A percentile compares a stretch with the other conserved stretches of the same genome.
These are phyloP conservation scores for Saccostrea glomerata DNA, from an alignment of 1,140 invertebrate species.

Conservation along the genomic window DNA sequence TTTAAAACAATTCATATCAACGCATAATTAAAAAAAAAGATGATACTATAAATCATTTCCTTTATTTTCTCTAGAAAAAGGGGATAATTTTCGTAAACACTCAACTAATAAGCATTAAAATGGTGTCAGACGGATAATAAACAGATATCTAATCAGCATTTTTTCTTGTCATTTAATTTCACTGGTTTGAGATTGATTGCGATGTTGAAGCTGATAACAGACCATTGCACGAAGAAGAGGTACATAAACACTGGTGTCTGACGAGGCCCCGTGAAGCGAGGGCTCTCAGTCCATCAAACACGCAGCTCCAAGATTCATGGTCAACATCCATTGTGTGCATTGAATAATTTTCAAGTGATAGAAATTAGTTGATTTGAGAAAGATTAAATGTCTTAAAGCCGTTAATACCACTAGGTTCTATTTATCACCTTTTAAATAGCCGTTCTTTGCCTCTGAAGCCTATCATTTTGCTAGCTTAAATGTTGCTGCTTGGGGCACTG, in stretches of 20 bases:
- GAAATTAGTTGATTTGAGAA: constrained; percentile 59
- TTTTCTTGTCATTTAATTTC: constrained; percentile 34
- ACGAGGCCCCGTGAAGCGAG: not conserved
- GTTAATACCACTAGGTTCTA: constrained; percentile 48
- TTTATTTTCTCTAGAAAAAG: no score
- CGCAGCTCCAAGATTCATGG: not conserved
- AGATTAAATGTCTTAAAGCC: constrained; percentile 53
- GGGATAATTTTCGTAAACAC: no score
- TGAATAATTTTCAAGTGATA: constrained; percentile 50
- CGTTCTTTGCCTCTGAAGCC: constrained; percentile 50
- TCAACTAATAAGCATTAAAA: no score
- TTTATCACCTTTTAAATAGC: constrained; percentile 64
- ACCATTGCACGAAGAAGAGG: not conserved
- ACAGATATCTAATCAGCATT: not conserved
- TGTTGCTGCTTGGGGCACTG: constrained; percentile 44
- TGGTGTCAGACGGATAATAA: not conserved
- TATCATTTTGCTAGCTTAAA: constrained; percentile 50
- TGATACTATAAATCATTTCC: no score
- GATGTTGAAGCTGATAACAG: constrained; percentile 19
- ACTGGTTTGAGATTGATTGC: constrained; percentile 15
- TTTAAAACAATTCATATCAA: no score
- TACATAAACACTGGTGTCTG: not conserved
- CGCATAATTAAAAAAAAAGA: no score
- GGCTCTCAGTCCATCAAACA: not conserved
- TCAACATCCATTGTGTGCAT: constrained; percentile 35